These are phyloP conservation scores for Smithornis capensis DNA, from an alignment of 2,113 vertebrate genomes.

Conservation along the genomic window DNA sequence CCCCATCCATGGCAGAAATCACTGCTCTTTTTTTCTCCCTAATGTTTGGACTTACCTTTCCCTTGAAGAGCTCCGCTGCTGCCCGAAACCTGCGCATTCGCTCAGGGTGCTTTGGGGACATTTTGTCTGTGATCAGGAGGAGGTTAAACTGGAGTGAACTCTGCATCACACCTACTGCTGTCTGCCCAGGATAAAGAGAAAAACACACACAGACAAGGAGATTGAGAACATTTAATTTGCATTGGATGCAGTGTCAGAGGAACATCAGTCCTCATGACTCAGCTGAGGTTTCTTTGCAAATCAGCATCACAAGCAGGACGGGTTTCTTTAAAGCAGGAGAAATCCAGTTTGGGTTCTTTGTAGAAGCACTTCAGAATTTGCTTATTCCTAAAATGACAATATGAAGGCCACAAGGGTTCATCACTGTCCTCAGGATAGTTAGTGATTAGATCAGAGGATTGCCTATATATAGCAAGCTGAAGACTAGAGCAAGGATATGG, in stretches of 20 bases:
- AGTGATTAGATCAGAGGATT: background rate
- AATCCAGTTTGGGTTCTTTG: background rate
- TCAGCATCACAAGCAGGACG: background rate
- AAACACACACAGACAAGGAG: background rate
- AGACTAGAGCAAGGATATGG: background rate
- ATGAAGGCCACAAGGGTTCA: background rate
- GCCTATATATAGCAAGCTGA: background rate
- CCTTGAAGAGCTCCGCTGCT: slow-evolving; percentile 80
- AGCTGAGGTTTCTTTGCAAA: background rate
- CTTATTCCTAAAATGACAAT: background rate
- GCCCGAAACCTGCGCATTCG: slow-evolving; percentile 64
- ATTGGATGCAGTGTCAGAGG: background rate
- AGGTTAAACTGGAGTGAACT: slow-evolving; percentile 83
- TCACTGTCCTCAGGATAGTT: background rate
- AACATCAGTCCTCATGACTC: background rate
- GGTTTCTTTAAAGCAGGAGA: background rate
- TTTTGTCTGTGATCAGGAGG: slow-evolving; percentile 85
- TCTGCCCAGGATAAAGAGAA: slow-evolving; percentile 68
- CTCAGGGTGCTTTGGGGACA: slow-evolving; percentile 71
- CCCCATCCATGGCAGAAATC: background rate
- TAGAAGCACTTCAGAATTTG: background rate
- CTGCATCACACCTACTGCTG: slow-evolving; percentile 84
- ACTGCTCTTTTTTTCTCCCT: background rate
- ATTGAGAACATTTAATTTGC: background rate
- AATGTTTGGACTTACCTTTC: slow-evolving; percentile 76